Conservation (phyloP, 2,113 vertebrate genomes). For the Cercopithecus mona region DNA sequence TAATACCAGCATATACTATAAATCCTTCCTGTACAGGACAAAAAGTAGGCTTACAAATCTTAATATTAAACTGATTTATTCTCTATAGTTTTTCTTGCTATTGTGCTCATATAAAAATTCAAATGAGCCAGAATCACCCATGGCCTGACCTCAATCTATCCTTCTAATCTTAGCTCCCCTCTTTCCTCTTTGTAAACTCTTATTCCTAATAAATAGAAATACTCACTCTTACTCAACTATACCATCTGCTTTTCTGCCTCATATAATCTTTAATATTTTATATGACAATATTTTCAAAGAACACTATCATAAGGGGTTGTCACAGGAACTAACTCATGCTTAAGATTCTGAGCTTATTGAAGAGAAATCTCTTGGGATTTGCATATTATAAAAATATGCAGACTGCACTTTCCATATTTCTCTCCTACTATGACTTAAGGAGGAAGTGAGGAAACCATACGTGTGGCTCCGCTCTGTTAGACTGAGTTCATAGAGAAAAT, state of each 20-base stretch:
- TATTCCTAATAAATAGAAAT: neutral
- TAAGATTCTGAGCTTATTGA: neutral
- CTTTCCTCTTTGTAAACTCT: neutral
- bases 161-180: slow-evolving; percentile 1
- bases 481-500: neutral
- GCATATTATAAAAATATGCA: neutral
- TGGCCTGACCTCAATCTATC: neutral
- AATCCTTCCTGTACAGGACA: neutral
- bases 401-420: neutral
- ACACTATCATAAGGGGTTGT: neutral
- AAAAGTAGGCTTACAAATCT: neutral
- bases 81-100: neutral
- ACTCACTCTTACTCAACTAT: neutral
- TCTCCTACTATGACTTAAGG: neutral
- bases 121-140: neutral
- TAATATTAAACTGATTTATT: slow-evolving; percentile 4
- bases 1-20: neutral
- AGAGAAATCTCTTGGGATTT: neutral
- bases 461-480: neutral
- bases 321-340: slow-evolving; percentile 10
- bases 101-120: neutral
- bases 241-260: neutral
- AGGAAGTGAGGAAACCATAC: neutral
- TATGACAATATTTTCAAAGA: slow-evolving; percentile 34
- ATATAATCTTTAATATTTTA: slow-evolving; percentile 19